These are phyloP conservation scores for Lamellibrachia satsuma DNA, from an alignment of 2,888 invertebrate genomes.

Conservation along the genomic window DNA sequence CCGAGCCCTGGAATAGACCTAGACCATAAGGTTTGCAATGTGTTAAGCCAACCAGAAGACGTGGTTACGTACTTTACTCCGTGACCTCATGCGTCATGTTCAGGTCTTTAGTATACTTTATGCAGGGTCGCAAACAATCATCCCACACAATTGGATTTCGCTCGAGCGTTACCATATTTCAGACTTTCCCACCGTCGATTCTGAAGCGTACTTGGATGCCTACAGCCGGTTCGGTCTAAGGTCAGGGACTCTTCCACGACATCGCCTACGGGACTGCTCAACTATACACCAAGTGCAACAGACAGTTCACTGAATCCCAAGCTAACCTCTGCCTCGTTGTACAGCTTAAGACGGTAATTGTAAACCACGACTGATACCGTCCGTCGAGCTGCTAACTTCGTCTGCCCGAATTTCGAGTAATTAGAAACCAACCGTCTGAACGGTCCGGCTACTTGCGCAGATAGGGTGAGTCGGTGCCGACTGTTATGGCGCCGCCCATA, in stretches of 20 bases:
- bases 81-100: neutral
- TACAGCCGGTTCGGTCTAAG: neutral
- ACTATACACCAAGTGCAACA: neutral
- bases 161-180: neutral
- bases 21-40: neutral
- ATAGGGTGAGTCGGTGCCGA: neutral
- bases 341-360: neutral
- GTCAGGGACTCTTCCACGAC: neutral
- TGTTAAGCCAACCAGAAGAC: neutral
- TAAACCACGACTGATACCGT: neutral
- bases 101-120: neutral
- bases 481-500: neutral
- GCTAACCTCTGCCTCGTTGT: neutral
- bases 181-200: neutral
- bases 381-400: neutral
- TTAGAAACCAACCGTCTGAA: neutral
- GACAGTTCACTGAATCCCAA: neutral
- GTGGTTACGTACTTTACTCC: neutral
- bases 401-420: neutral
- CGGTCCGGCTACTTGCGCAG: neutral
- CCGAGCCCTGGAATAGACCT: neutral
- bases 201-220: neutral
- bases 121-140: neutral
- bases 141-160: neutral
- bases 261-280: neutral